These are phyloP conservation scores for Atrichornis clamosus DNA, from an alignment of 2,113 vertebrate species.

Conservation along the genomic window DNA sequence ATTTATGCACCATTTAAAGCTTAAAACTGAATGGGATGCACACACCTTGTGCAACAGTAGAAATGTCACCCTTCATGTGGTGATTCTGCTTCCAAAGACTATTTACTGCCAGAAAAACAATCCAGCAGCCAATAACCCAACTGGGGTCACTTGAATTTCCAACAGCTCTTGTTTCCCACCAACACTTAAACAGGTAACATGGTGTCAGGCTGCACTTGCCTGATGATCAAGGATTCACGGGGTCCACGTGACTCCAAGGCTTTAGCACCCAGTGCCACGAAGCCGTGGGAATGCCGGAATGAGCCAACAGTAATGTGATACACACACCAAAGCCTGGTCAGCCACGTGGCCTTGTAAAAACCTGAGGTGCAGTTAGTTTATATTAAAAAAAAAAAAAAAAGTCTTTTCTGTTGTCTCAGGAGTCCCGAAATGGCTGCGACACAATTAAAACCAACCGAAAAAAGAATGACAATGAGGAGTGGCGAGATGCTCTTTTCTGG, in stretches of 20 bases:
- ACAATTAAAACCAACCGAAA: neutral
- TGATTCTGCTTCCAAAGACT: accelerated
- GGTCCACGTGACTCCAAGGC: neutral
- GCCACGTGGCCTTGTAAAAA: neutral
- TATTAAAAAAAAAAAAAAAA: neutral
- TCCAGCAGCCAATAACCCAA: neutral
- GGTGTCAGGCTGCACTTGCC: neutral
- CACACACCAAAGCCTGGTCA: neutral
- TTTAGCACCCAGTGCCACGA: neutral
- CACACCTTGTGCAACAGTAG: neutral
- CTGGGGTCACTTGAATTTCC: neutral
- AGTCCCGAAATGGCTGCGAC: neutral
- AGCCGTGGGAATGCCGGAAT: neutral
- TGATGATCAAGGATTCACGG: neutral
- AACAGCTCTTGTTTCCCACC: neutral
- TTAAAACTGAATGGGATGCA: neutral
- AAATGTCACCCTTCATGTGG: neutral
- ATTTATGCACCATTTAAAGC: neutral
- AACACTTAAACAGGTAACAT: neutral
- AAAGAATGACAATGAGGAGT: neutral
- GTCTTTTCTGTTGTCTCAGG: neutral
- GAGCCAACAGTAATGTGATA: neutral
- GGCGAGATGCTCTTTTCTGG: constrained; percentile 31
- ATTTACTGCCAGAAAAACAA: neutral
- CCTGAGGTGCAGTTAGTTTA: neutral